Percentiles rank a stretch among this genome's conserved stretches.
Evolutionary conservation across 2,113 vertebrate genomes (phyloP).

Genomic region (Irena cyanogastra): DNA sequence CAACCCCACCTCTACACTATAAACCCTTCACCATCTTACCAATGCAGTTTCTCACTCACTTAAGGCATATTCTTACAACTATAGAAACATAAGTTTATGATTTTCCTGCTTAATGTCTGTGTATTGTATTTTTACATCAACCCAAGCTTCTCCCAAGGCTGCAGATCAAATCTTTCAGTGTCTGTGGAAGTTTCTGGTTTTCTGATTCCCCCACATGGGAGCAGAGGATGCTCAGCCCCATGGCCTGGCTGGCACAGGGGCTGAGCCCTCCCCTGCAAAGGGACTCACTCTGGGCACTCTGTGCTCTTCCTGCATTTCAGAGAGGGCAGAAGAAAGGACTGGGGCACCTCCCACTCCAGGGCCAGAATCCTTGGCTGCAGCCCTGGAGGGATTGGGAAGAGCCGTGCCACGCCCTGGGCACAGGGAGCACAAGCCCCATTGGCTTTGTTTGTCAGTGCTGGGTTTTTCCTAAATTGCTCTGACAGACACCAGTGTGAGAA

Average conservation of each 20-base stretch:
- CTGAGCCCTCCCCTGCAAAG: background rate
- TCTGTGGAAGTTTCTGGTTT: background rate
- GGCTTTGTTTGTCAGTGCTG: background rate
- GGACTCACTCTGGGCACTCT: background rate
- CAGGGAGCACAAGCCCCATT: background rate
- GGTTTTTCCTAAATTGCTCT: background rate
- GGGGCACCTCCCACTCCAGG: background rate
- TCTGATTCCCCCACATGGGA: background rate
- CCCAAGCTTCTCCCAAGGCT: background rate
- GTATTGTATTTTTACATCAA: background rate
- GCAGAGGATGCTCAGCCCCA: background rate
- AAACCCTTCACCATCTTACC: background rate
- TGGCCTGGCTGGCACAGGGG: background rate
- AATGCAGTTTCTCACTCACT: background rate
- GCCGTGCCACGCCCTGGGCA: background rate
- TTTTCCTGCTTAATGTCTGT: background rate
- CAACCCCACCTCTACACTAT: background rate
- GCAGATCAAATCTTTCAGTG: background rate
- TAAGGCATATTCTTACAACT: background rate
- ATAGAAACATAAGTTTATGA: background rate
- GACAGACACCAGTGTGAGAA: background rate
- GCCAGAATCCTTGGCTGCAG: background rate
- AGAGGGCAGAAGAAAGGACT: fast-evolving
- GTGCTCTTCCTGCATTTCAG: background rate
- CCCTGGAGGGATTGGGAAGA: background rate